A percentile compares a stretch with the other conserved stretches of the same genome.
These are phyloP conservation scores for Malurus melanocephalus DNA, from an alignment of 2,113 vertebrate species.

Conservation along the genomic window DNA sequence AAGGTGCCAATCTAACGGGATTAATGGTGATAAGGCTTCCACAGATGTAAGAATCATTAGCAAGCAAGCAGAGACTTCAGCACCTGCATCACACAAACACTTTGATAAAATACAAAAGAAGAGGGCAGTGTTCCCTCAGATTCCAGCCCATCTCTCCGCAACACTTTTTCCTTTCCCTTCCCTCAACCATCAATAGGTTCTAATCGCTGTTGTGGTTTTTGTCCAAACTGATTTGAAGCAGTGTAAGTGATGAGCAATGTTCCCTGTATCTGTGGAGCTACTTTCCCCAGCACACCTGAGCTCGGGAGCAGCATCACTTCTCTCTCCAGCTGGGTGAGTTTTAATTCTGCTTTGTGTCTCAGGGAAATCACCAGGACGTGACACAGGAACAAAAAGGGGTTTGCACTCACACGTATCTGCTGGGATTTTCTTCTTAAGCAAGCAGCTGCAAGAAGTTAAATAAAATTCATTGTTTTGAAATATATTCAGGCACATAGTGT, in stretches of 20 bases:
- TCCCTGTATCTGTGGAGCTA: not conserved
- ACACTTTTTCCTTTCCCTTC: not conserved
- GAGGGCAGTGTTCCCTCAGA: not conserved
- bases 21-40: not conserved
- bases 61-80: not conserved
- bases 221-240: slow-evolving; percentile 6
- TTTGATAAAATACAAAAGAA: not conserved
- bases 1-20: fast-evolving
- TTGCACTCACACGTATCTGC: fast-evolving
- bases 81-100: not conserved
- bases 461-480: not conserved
- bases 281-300: not conserved
- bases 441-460: not conserved
- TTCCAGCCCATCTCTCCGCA: not conserved
- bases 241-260: not conserved
- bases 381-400: not conserved
- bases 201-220: not conserved
- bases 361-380: not conserved
- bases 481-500: not conserved
- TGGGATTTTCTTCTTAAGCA: not conserved
- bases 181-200: not conserved
- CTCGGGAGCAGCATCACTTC: not conserved
- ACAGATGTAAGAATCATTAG: not conserved
- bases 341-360: slow-evolving; percentile 11
- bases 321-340: slow-evolving; percentile 18